These are phyloP conservation scores for Vireo griseus DNA, from an alignment of 2,797 vertebrate genomes.

Conservation along the genomic window DNA sequence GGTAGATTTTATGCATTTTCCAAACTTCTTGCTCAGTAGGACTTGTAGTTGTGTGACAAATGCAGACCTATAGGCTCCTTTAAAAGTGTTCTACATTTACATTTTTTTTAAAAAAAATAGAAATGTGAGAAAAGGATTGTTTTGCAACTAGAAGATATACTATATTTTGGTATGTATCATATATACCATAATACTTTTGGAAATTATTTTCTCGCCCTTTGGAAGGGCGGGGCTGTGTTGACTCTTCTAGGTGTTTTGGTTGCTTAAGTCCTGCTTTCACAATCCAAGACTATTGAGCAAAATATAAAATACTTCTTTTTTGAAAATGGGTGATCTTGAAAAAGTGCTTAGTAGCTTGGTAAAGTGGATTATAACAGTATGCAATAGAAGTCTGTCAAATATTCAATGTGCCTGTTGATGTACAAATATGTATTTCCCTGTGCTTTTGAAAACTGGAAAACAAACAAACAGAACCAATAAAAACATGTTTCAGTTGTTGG, in stretches of 20 bases:
- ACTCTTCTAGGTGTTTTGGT: not conserved
- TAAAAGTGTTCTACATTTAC: not conserved
- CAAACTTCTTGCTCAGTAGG: not conserved
- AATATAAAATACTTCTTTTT: not conserved
- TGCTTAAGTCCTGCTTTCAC: not conserved
- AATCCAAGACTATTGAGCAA: not conserved
- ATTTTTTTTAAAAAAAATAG: not conserved
- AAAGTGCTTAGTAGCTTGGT: not conserved
- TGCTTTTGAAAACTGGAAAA: not conserved
- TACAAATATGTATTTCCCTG: not conserved
- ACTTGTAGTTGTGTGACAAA: not conserved
- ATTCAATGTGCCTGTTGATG: not conserved
- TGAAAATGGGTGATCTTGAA: not conserved
- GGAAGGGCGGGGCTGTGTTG: not conserved
- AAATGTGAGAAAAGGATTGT: not conserved
- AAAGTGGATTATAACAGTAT: not conserved
- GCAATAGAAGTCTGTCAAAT: not conserved
- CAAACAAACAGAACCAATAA: not conserved
- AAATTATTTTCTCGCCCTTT: not conserved
- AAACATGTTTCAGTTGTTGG: not conserved
- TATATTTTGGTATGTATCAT: not conserved
- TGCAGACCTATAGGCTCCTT: not conserved
- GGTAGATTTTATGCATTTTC: not conserved
- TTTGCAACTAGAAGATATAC: not conserved
- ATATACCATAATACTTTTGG: not conserved